Evolutionary conservation across 2,113 vertebrate species (phyloP).

Genomic region (Poeciliopsis prolifica): DNA sequence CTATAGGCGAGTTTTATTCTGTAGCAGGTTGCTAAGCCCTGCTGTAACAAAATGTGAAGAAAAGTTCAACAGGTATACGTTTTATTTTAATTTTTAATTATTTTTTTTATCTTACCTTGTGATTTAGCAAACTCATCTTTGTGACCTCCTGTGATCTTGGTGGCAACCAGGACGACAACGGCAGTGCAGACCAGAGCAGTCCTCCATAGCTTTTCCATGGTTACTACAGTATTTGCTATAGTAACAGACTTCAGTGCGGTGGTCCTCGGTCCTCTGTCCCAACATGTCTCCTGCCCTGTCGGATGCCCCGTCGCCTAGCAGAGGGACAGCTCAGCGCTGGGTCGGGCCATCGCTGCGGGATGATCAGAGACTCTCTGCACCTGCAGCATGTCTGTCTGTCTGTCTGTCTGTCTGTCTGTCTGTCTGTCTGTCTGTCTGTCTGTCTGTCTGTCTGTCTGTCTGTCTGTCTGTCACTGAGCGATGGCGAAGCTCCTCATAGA

Average conservation of each 20-base stretch:
- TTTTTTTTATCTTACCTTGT: slow-evolving; percentile 84
- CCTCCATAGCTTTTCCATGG: slow-evolving; percentile 92
- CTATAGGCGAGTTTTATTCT: no score
- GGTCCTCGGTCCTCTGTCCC: slow-evolving; percentile 86
- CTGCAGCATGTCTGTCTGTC: slow-evolving; percentile 17
- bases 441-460: not conserved
- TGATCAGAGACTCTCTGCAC: slow-evolving; percentile 24
- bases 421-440: not conserved
- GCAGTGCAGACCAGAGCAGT: slow-evolving; percentile 85
- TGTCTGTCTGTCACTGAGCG: slow-evolving; percentile 8
- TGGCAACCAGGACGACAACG: slow-evolving; percentile 79
- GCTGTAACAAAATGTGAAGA: no score
- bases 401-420: not conserved
- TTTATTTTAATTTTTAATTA: no score
- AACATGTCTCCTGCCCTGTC: slow-evolving; percentile 94
- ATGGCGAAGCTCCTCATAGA: slow-evolving; percentile 39
- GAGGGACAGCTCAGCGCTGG: slow-evolving; percentile 70
- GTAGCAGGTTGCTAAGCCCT: no score
- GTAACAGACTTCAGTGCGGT: slow-evolving; percentile 83
- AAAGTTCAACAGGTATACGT: no score
- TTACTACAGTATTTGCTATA: slow-evolving; percentile 82
- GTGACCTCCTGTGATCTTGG: slow-evolving; percentile 72
- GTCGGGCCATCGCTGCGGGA: slow-evolving; percentile 64
- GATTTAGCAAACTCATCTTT: slow-evolving; percentile 76
- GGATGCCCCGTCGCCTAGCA: slow-evolving; percentile 78